A percentile compares a stretch with the other conserved stretches of the same genome.
Evolutionary conservation across 2,113 vertebrate species (phyloP).

Genomic region (Prionailurus viverrinus): DNA sequence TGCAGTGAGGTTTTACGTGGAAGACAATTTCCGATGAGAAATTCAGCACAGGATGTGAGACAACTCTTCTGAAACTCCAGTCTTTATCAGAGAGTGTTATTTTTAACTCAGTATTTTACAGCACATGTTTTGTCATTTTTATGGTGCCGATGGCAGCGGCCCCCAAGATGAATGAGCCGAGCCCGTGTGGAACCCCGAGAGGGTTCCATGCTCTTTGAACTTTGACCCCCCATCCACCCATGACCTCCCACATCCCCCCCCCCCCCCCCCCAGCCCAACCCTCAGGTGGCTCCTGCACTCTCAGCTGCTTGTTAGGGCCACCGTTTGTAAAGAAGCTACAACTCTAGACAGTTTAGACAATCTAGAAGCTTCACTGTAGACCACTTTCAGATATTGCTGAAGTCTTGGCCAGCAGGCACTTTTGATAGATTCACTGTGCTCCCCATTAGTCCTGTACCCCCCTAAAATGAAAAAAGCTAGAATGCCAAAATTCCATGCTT

Average conservation of each 20-base stretch:
- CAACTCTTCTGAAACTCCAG: not conserved
- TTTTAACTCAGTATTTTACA: not conserved
- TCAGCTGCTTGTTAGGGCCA: not conserved
- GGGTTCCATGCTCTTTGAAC: not conserved
- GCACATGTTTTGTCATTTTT: not conserved
- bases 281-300: not conserved
- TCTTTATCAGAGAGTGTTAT: not conserved
- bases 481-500: not conserved
- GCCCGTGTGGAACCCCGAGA: not conserved
- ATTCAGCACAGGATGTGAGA: not conserved
- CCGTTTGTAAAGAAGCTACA: not conserved
- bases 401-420: not conserved
- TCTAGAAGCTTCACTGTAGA: not conserved
- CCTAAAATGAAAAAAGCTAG: not conserved
- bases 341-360: too few relatives aligned
- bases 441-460: not conserved
- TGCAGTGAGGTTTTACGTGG: not conserved
- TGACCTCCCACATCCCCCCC: not conserved
- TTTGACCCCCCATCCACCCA: not conserved
- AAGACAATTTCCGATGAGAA: not conserved
- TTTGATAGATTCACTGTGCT: not conserved
- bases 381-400: not conserved
- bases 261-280: too few relatives aligned
- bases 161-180: not conserved
- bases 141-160: not conserved